A percentile compares a stretch with the other conserved stretches of the same genome.
These are phyloP conservation scores for Tenebrosternarchus preto DNA, from an alignment of 2,113 vertebrate species.

Conservation along the genomic window DNA sequence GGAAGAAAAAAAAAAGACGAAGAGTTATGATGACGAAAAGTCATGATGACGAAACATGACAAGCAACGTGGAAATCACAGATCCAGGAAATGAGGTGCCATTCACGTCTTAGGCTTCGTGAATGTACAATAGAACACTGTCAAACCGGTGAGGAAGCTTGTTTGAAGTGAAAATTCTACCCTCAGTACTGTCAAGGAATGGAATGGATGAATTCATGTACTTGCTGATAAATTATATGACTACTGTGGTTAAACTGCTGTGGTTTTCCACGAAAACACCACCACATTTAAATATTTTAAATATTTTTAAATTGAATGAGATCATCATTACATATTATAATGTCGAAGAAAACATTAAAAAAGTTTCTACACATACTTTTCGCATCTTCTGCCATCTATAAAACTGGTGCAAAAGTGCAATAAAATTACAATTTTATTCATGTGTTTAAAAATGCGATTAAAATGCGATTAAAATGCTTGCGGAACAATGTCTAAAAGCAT, in stretches of 20 bases:
- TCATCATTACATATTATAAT: too few relatives aligned
- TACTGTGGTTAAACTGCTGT: neutral
- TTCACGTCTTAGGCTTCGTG: neutral
- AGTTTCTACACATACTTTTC: too few relatives aligned
- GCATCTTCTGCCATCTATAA: too few relatives aligned
- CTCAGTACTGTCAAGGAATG: neutral
- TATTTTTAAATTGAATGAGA: too few relatives aligned
- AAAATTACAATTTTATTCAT: too few relatives aligned
- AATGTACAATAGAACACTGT: neutral
- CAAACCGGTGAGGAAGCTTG: constrained; percentile 15
- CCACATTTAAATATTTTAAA: too few relatives aligned
- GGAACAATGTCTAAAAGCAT: too few relatives aligned
- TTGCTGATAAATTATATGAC: neutral
- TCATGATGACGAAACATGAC: neutral
- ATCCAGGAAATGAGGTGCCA: neutral
- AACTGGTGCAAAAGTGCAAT: too few relatives aligned
- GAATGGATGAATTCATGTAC: neutral
- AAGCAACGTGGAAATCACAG: neutral
- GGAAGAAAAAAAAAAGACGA: neutral
- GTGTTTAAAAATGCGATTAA: too few relatives aligned
- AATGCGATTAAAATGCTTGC: too few relatives aligned
- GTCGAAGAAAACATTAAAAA: too few relatives aligned
- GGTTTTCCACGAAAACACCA: neutral
- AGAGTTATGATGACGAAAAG: neutral
- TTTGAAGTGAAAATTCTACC: neutral